Conservation (phyloP, 2,797 vertebrate species). For the Trematomus bernacchii region DNA sequence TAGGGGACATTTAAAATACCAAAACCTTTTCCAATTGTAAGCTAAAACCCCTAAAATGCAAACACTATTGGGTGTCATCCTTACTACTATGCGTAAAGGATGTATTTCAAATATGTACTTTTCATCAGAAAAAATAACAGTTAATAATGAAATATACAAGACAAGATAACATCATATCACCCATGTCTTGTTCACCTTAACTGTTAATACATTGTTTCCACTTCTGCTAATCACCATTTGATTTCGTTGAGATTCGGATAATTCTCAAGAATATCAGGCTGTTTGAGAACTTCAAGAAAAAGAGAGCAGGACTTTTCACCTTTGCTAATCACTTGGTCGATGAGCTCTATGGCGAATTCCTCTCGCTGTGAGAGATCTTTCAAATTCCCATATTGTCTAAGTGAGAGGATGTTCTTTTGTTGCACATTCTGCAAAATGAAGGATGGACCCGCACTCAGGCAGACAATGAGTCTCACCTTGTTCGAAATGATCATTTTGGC, state of each 20-base stretch:
- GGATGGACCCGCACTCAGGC: neutral
- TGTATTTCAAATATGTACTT: too few species aligned
- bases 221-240: neutral
- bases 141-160: too few species aligned
- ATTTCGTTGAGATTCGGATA: conserved; percentile 17
- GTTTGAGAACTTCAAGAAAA: conserved; percentile 34
- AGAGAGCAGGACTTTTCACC: neutral
- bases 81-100: too few species aligned
- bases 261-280: accelerated
- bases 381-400: neutral
- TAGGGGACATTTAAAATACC: too few species aligned
- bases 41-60: neutral
- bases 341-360: neutral
- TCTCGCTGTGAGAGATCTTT: neutral
- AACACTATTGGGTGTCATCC: too few species aligned
- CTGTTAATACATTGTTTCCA: neutral
- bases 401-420: accelerated
- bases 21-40: too few species aligned
- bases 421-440: conserved; percentile 34
- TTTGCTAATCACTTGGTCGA: neutral
- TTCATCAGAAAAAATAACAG: too few species aligned
- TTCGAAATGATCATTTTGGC: neutral
- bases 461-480: conserved; percentile 20
- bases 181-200: too few species aligned
- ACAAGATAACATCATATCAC: too few species aligned